Base-by-base conservation (phyloP, 2,888 invertebrate species). In the Meghimatium bilineatum region DNA sequence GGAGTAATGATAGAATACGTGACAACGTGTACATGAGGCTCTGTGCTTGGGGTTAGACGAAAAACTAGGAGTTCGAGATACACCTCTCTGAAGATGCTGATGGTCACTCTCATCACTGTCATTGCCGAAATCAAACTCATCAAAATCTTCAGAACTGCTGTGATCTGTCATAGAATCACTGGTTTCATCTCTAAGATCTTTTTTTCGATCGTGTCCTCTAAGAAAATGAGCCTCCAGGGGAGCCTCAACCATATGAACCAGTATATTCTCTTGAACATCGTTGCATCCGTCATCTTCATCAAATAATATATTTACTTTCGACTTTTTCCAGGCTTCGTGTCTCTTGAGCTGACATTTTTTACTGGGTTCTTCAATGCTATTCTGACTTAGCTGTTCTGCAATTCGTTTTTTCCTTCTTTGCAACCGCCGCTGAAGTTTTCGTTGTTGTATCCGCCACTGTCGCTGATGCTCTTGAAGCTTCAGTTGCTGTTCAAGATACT, bases 141-240 rank as follows among this genome's bases (percentile, higher is more conserved):
- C 75, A 32, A 32, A 60, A 49, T 60, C 56, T 1, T 56, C 78
- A 26, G 32, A 14, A 77, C 56, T 56, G 36, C 77, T 77, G 8
- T 36, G 14, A 12, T 78, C 78, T 0, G 36, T 78, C 26, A 66
- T 5, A 12, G 78, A 66, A 26, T 78, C 60, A n/a, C 38, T 78
- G 3, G 38, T 63, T 44, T 60, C 66, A n/a, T 38, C 66, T 29
- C 44, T 78, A 32, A 36, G 17, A 26, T 66, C 66, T 44, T 38
- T 63, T 10, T n/a, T 78, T 44, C 26, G 63, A 12, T 66, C 63
- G 2, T n/a, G 17, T 20, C 60, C 78, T 66, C 44, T 63, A 5
- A 78, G 66, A 66, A 78, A 78, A 38, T 78, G 66, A n/a, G 78
- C 78, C 38, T 78, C 66, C 20, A 78, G 44, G 0, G 78, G 78